Percentiles rank a stretch among this genome's conserved stretches.
These are phyloP conservation scores for Alethe castanea DNA, from an alignment of 2,113 vertebrate genomes.

Conservation along the genomic window DNA sequence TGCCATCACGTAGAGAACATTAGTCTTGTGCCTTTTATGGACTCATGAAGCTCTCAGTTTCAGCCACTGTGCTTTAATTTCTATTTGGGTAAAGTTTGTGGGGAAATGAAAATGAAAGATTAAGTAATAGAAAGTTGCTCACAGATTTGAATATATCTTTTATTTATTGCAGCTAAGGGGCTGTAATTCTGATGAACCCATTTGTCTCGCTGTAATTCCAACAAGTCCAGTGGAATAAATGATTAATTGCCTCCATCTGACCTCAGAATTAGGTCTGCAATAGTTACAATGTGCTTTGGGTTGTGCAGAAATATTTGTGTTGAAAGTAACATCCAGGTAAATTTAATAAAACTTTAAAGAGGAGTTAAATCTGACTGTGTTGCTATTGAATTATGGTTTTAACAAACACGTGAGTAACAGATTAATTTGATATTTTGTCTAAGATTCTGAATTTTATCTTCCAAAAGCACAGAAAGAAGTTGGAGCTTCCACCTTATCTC, in stretches of 20 bases:
- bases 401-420: neutral
- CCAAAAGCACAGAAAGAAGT: neutral
- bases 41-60: neutral
- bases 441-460: neutral
- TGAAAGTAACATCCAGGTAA: neutral
- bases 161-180: slow-evolving; percentile 31
- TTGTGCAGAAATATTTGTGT: neutral
- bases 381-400: neutral
- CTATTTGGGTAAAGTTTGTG: slow-evolving; percentile 45
- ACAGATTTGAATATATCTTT: slow-evolving; percentile 17
- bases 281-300: neutral
- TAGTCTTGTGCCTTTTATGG: slow-evolving; percentile 61
- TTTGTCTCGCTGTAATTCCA: slow-evolving; percentile 25
- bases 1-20: slow-evolving; percentile 57
- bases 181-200: slow-evolving; percentile 13
- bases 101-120: slow-evolving; percentile 32
- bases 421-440: slow-evolving; percentile 3
- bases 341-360: neutral
- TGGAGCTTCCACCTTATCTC: slow-evolving; percentile 19
- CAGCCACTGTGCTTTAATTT: slow-evolving; percentile 50
- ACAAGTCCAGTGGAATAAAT: neutral
- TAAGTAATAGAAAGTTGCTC: slow-evolving; percentile 1
- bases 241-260: neutral
- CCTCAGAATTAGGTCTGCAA: neutral
- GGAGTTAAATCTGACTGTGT: neutral